Base-by-base conservation (phyloP, 2,888 invertebrate species). In the Podotricha telesiphe region DNA sequence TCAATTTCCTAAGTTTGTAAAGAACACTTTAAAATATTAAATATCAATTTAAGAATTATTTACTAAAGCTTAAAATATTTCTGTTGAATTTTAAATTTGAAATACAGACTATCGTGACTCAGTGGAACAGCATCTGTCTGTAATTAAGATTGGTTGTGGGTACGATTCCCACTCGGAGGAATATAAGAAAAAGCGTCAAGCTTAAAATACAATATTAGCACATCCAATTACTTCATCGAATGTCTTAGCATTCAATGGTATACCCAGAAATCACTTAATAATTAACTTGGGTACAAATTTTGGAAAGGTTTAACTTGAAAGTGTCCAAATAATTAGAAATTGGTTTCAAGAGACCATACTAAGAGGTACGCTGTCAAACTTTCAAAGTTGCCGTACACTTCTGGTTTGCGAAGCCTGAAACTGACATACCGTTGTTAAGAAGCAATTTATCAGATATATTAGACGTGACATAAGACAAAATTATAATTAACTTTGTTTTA, bases 261-360 rank as follows among this genome's bases (percentile, higher is more conserved):
- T 61, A 42, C 20, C n/a, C 2, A 34, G 13, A 15, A 48, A 62
- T 62, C 62, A 62, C 62, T 48, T 48, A 28, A 45, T 62, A 62
- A 62, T 62, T 34, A 17, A 34, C 67, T 56, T 53, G 53, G 48
- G 65, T 58, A 70, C 67, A 71, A 70, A 71, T 73, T 70, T 67
- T 64, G 65, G 53, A 53, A 17, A 66, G 47, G 59, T 48, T 65
- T 48, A 68, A 67, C 58, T 69, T 66, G 70, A 68, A 70, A 73
- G 62, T 64, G 70, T 67, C 70, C 66, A 48, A 73, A 71, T 71
- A 74, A 72, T 72, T 74, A 68, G 68, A 51, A 65, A 67, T 65
- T 20, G 68, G 65, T 70, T 67, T 50, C 67, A 34, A 64, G 65
- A 58, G 67, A 62, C 62, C 59, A 50, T 69, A 8, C 55, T 55